Conservation (phyloP, 2,888 invertebrate genomes). For the Encarsia formosa region DNA sequence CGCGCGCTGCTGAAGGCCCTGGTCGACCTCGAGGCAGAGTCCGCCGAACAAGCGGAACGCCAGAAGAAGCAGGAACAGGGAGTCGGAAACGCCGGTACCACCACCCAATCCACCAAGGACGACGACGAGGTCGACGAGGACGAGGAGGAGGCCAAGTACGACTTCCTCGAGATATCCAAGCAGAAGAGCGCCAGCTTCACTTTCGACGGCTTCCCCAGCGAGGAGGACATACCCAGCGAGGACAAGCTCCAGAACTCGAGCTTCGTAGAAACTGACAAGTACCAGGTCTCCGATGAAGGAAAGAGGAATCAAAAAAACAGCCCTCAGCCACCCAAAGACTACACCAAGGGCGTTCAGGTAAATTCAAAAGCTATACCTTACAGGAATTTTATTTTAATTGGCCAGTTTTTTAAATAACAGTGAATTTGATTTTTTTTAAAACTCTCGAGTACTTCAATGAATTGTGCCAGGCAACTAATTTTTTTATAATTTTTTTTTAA, state of each 20-base stretch:
- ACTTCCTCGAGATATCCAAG: slow-evolving; percentile 32
- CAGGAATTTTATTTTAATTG: too few relatives aligned
- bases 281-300: slow-evolving; percentile 27
- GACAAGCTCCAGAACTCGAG: slow-evolving; percentile 48
- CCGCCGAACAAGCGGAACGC: slow-evolving; percentile 54
- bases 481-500: too few relatives aligned
- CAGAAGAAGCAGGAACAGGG: slow-evolving; percentile 11
- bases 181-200: slow-evolving; percentile 33
- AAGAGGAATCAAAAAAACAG: slow-evolving; percentile 19
- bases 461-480: too few relatives aligned
- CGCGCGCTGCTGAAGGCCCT: slow-evolving; percentile 73
- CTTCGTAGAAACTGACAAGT: slow-evolving; percentile 41
- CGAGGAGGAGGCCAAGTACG: slow-evolving; percentile 33
- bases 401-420: too few relatives aligned
- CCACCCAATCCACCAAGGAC: not conserved
- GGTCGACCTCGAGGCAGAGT: slow-evolving; percentile 68
- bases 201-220: slow-evolving; percentile 41
- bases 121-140: slow-evolving; percentile 23
- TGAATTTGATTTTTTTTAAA: too few relatives aligned
- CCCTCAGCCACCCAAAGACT: slow-evolving; percentile 30
- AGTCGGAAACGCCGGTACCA: not conserved
- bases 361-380: too few relatives aligned
- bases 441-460: too few relatives aligned
- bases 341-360: slow-evolving; percentile 37
- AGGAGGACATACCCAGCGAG: slow-evolving; percentile 42